Percentiles rank a stretch among this genome's conserved stretches.
These are phyloP conservation scores for Ptychadena robeensis DNA, from an alignment of 2,797 vertebrate genomes.

Conservation along the genomic window DNA sequence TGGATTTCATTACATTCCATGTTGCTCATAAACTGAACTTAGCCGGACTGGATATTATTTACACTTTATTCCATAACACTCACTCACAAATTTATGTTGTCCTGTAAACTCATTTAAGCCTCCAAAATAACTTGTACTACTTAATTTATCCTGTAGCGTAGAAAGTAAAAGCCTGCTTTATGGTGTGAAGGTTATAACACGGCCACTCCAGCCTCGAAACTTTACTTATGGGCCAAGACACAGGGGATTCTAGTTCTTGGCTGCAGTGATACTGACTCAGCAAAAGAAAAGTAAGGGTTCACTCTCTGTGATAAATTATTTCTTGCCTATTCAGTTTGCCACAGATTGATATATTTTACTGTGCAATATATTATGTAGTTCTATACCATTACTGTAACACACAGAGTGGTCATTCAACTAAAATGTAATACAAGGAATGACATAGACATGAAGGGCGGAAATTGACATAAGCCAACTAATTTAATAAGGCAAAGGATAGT, in stretches of 20 bases:
- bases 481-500: neutral
- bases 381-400: neutral
- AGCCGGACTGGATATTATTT: too few relatives aligned
- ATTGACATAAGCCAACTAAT: neutral
- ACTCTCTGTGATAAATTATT: neutral
- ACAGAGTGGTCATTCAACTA: neutral
- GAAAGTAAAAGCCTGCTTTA: neutral
- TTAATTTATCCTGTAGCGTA: neutral
- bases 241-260: neutral
- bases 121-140: neutral
- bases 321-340: neutral
- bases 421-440: neutral
- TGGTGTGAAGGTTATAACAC: slow-evolving; percentile 9
- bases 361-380: neutral
- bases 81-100: too few relatives aligned
- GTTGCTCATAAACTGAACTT: too few relatives aligned
- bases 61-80: too few relatives aligned
- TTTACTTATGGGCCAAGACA: neutral
- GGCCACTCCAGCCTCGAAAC: neutral
- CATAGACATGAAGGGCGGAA: neutral
- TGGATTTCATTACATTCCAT: too few relatives aligned
- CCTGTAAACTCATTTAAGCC: too few relatives aligned
- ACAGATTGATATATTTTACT: slow-evolving; percentile 12
- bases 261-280: neutral
- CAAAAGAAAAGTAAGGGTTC: neutral